phyloP scores from a whole-genome alignment of 2,797 vertebrate genomes.

The Peromyscus aztecus region DNA sequence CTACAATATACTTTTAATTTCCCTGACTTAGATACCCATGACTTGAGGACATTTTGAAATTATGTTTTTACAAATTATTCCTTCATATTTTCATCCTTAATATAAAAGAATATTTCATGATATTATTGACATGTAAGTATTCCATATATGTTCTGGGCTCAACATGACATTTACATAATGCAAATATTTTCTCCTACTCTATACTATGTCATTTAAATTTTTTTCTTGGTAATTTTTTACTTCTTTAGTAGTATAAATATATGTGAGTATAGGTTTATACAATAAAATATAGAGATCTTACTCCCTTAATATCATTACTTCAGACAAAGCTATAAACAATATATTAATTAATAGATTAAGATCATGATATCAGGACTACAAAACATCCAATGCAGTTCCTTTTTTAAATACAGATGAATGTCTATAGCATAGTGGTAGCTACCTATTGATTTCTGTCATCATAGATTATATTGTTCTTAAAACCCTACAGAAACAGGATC shows the following conservation, averaged over 20 bases:
- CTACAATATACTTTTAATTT: not conserved
- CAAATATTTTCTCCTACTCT: not conserved
- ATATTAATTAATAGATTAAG: not conserved
- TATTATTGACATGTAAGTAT: not conserved
- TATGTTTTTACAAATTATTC: not conserved
- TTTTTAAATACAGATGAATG: not conserved
- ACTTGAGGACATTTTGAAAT: not conserved
- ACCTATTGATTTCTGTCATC: not conserved
- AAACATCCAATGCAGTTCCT: not conserved
- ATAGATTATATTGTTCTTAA: not conserved
- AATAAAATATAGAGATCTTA: not conserved
- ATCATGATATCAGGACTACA: not conserved
- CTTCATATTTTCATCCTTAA: not conserved
- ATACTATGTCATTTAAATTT: not conserved
- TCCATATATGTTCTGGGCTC: not conserved
- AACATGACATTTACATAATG: not conserved
- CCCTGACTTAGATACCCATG: not conserved
- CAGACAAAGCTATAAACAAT: not conserved
- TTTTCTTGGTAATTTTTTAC: not conserved
- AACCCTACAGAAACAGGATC: not conserved
- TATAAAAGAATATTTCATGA: conserved; percentile 11
- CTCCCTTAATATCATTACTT: not conserved
- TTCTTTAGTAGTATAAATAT: not conserved
- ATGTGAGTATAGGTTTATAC: not conserved
- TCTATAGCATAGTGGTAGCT: not conserved